These are phyloP conservation scores for Coelopa frigida DNA, from an alignment of 1,140 invertebrate species.

Conservation along the genomic window DNA sequence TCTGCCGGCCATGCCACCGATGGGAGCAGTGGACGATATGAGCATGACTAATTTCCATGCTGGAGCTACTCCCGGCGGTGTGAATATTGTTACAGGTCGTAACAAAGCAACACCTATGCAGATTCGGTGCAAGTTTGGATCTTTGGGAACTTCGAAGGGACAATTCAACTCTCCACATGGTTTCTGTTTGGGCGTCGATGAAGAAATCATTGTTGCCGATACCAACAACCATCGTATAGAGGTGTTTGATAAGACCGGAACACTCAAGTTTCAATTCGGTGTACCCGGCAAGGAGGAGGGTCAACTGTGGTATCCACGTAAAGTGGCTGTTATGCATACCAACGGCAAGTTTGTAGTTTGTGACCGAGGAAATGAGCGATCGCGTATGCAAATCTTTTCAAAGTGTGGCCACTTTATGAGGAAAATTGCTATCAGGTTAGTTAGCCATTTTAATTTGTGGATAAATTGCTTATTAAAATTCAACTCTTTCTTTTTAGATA, in stretches of 20 bases:
- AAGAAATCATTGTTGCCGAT: constrained; percentile 92
- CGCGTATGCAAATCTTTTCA: constrained; percentile 93
- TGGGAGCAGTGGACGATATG: constrained; percentile 29
- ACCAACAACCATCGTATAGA: constrained; percentile 95
- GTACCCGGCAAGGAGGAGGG: constrained; percentile 89
- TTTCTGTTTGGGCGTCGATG: constrained; percentile 88
- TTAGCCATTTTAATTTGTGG: no score
- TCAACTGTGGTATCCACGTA: constrained; percentile 92
- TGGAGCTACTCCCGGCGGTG: constrained; percentile 23
- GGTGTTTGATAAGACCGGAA: constrained; percentile 85
- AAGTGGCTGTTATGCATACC: constrained; percentile 85
- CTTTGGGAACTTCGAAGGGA: constrained; percentile 79
- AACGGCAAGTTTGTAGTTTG: constrained; percentile 91
- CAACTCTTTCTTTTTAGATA: constrained; percentile 51
- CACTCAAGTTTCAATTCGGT: constrained; percentile 84
- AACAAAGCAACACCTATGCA: constrained; percentile 75
- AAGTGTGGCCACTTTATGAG: constrained; percentile 82
- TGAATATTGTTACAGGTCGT: constrained; percentile 49
- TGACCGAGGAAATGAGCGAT: constrained; percentile 91
- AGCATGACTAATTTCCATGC: constrained; percentile 37
- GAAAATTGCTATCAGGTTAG: constrained; percentile 80
- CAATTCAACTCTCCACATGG: constrained; percentile 96
- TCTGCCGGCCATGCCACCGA: constrained; percentile 46
- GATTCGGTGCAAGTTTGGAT: constrained; percentile 87
- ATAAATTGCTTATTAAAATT: background rate